Base-by-base conservation (phyloP, 2,113 vertebrate genomes). In the Perca fluviatilis region DNA sequence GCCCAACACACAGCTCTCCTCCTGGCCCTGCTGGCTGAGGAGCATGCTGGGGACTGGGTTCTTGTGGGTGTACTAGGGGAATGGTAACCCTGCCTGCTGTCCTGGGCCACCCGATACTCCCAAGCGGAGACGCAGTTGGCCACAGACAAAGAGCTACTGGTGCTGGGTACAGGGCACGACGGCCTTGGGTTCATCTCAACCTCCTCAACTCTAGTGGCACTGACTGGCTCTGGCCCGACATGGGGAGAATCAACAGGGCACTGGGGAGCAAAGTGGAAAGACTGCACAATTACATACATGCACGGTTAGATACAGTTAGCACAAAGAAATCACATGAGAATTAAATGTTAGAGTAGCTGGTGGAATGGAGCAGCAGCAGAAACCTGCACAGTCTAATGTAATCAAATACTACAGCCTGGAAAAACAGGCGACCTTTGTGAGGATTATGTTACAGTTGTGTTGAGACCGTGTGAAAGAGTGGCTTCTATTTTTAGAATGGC, bases 71-170 rank as follows among this genome's bases (percentile, higher is more conserved):
- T 77, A 57, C n/a, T 58, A 51, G 85, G 79, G 51, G 68, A 88
- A 21, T 50, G 74, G 90, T 88, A 92, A 92, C 83, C 63, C 72
- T 90, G 93, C 68, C 89, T 90, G 93, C 71, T 86, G 90, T 88
- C 84, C 69, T 91, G 80, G 80, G 95, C 94, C 25, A 85, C 92
- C 84, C 90, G 94, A 86, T 96, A 96, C 92, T 98, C 97, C 96
- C 96, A 10, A 54, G 21, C 27, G 36, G 69, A 70, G 23, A 77
- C 33, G 1, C 23, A 19, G 47, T 6, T 50, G 33, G 96, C 94
- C 93, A 97, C 96, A 82, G 96, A 97, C 82, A 96, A 84, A 84
- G 92, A 96, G 95, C 93, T 93, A 91, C 93, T 94, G 92, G 94
- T 94, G 68, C 94, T 96, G 21, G 74, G 87, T 72, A 77, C 89